A percentile compares a stretch with the other conserved stretches of the same genome.
phyloP scores from a whole-genome alignment of 2,113 vertebrate species.

The Campylorhamphus procurvoides region DNA sequence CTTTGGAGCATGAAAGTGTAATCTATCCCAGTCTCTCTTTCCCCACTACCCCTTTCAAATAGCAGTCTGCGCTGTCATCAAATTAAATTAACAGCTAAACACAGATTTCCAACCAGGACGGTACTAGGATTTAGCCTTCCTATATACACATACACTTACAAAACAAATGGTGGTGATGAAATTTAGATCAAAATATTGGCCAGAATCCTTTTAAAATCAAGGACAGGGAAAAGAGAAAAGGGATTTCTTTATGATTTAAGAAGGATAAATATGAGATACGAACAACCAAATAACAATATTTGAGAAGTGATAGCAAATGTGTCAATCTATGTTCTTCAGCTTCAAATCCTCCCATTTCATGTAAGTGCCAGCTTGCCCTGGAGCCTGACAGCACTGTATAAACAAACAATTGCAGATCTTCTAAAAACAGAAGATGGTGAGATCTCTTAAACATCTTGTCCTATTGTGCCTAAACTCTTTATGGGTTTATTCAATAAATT shows the following conservation, averaged over 20 bases:
- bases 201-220: background rate
- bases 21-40: background rate
- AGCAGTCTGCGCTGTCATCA: background rate
- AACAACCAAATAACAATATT: background rate
- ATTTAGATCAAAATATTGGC: background rate
- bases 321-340: background rate
- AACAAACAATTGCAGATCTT: conserved; percentile 1
- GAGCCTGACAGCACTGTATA: background rate
- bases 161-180: background rate
- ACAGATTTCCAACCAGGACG: conserved; percentile 25
- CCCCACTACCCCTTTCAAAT: background rate
- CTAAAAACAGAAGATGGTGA: conserved; percentile 34
- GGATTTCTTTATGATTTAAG: background rate
- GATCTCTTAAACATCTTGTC: conserved; percentile 1
- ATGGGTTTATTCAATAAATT: conserved; percentile 66
- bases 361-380: background rate
- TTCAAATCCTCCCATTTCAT: conserved; percentile 18
- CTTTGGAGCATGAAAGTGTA: conserved; percentile 3
- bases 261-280: background rate
- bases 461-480: conserved; percentile 3
- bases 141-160: background rate
- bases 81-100: conserved; percentile 6
- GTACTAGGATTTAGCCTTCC: background rate
- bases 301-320: background rate
- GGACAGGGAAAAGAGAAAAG: background rate